phyloP scores from a whole-genome alignment of 2,888 invertebrate species.

The Argyresthia albistria region DNA sequence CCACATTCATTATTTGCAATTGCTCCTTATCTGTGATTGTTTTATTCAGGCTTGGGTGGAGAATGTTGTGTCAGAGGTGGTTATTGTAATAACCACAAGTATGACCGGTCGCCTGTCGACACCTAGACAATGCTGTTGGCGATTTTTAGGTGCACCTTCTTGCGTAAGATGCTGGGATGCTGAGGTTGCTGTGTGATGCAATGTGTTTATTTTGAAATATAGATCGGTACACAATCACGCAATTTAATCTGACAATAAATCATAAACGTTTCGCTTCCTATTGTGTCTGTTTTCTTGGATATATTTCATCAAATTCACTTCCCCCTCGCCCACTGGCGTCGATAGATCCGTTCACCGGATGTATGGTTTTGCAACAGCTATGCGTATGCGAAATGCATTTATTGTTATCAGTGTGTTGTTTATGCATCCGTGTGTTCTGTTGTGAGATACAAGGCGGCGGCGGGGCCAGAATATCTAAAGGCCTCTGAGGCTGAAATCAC shows the following conservation, averaged over 20 bases:
- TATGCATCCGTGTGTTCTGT: conserved; percentile 2
- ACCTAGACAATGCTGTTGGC: conserved; percentile 29
- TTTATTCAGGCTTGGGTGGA: conserved; percentile 21
- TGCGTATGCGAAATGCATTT: conserved; percentile 12
- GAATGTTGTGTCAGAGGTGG: conserved; percentile 21
- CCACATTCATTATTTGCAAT: conserved; percentile 30
- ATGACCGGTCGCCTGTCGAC: conserved; percentile 21
- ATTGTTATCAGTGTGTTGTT: conserved; percentile 9
- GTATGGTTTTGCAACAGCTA: conserved; percentile 11
- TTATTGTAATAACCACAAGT: conserved; percentile 6
- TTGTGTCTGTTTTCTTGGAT: conserved; percentile 14
- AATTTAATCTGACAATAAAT: conserved; percentile 22
- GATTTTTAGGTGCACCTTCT: conserved; percentile 9
- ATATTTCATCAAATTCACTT: conserved; percentile 17
- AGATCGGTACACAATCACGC: conserved; percentile 11
- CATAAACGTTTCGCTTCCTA: conserved; percentile 17
- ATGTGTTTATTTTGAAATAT: conserved; percentile 3
- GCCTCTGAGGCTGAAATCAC: no score
- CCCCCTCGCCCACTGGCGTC: conserved; percentile 10
- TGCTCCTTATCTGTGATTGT: conserved; percentile 30
- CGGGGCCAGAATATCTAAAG: no score
- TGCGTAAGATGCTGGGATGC: no score
- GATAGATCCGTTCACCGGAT: conserved; percentile 19
- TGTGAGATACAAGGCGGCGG: background rate
- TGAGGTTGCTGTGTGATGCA: background rate